A percentile compares a stretch with the other conserved stretches of the same genome.
These are phyloP conservation scores for Thalassophryne amazonica DNA, from an alignment of 2,797 vertebrate species.

Conservation along the genomic window DNA sequence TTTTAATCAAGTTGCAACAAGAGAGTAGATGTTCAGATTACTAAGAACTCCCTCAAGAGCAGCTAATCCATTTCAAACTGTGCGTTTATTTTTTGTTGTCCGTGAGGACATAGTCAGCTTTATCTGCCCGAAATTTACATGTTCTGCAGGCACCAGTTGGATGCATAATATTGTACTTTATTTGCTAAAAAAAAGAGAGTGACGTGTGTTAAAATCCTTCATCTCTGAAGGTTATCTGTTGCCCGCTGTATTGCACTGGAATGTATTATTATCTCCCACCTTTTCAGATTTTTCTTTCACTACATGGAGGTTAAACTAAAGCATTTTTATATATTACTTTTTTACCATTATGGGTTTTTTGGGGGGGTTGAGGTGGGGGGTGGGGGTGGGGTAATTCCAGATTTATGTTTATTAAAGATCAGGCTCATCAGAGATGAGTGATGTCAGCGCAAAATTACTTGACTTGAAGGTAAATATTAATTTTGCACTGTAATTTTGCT, in stretches of 20 bases:
- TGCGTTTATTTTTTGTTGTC: background rate
- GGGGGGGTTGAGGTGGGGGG: too few relatives aligned
- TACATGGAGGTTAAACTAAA: slow-evolving; percentile 70
- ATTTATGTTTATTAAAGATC: slow-evolving; percentile 29
- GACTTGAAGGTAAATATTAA: too few relatives aligned
- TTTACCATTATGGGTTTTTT: too few relatives aligned
- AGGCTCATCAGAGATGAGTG: too few relatives aligned
- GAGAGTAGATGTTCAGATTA: too few relatives aligned
- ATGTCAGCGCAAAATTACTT: too few relatives aligned
- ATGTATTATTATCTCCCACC: slow-evolving; percentile 81
- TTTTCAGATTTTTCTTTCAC: slow-evolving; percentile 77
- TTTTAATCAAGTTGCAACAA: too few relatives aligned
- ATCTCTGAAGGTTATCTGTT: slow-evolving; percentile 28
- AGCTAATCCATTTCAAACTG: slow-evolving; percentile 3
- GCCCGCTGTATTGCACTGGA: slow-evolving; percentile 68
- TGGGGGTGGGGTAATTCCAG: too few relatives aligned
- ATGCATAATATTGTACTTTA: too few relatives aligned
- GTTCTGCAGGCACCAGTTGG: slow-evolving; percentile 12
- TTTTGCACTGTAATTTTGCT: background rate
- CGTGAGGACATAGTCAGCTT: slow-evolving; percentile 3
- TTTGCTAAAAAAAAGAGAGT: slow-evolving; percentile 6
- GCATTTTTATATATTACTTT: slow-evolving; percentile 29
- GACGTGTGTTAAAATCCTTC: slow-evolving; percentile 47
- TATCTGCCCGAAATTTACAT: slow-evolving; percentile 1
- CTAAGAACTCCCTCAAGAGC: background rate